Evolutionary conservation across 92 coral and sea anemone species (phyloP), one percentile per base, ranked within the genome.

Genomic region (Nematostella vectensis): DNA sequence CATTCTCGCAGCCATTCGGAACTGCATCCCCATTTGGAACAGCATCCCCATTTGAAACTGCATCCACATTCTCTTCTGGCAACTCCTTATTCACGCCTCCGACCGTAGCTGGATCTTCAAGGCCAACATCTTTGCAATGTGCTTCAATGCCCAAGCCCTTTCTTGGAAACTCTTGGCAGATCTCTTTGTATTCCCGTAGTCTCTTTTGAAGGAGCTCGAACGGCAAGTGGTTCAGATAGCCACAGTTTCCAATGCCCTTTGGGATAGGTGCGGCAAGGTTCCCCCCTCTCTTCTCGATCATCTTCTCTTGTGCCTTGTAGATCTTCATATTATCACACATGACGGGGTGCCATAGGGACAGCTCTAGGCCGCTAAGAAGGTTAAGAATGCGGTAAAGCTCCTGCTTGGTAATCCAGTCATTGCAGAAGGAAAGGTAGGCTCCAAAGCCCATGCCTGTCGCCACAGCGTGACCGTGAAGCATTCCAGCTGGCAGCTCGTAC

Each of bases 381-480:
- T 60, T 79, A 23, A 79, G 61, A 60, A 79, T 72, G 29, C 85
- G 80, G 19, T 29, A 40, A 29, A 79, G 29, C 48, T 79, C 80
- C 0, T 72, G 47, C 42, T 61, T 54, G 13, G 64, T 66, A 2
- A 72, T 66, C 79, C 74, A 79, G 20, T 45, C 39, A 20, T 54
- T 55, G 18, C 68, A 67, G 54, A 65, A 54, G 18, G 85, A 74
- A 12, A 79, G 64, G 29, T 79, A 79, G 13, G 85, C 85, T 0
- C 85, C 85, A 44, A 72, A 66, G 0, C 85, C 85, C 85, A 79
- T 79, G 2, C 85, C 74, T 6, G 85, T 79, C 11, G 85, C 67
- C 0, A 79, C 85, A 30, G 85, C 85, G 27, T 79, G 85, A 11
- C 85, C 85, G 47, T 79, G 85, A 21, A 79, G 80, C 85, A 79